Evolutionary conservation across 2,113 vertebrate species (phyloP), one percentile per base, ranked within the genome.

Genomic region (Gorsachius goisagi): DNA sequence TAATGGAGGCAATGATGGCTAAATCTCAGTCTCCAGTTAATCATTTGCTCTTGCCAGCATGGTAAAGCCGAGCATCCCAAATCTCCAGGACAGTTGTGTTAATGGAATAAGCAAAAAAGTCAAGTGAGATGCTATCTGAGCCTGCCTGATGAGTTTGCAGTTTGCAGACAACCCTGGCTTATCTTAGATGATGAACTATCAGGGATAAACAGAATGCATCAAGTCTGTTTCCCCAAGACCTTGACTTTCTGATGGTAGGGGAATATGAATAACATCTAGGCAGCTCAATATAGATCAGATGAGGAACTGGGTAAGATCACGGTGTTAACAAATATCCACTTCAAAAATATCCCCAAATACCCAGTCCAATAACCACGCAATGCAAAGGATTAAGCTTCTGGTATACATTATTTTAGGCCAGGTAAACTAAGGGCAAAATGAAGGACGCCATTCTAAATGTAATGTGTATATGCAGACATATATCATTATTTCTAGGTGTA

Each of bases 161-260:
- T 96, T 97, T 97, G 91, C 95, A 97, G 95, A 97, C 97, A 98
- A 94, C 76, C 49, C 74, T 89, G 66, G 88, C 92, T 98, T 98
- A 98, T 98, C 95, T 98, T 64, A 84, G 88, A 96, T 96, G 97
- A 97, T 95, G 92, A 98, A 97, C 96, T 96, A 96, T 96, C 71
- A 12, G 77, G 87, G 77, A 95, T 91, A 89, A 96, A 97, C 86
- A 94, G 75, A 97, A 97, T 85, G 90, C 15, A 85, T 96, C 95
- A 95, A 97, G 75, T 77, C 66, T 95, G 64, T 83, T 74, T 92
- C 73, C 45, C 45, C 33, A 90, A 97, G 96, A 97, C 96, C 96
- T 97, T 97, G 94, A 92, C 86, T 94, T 98, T 76, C 68, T 91
- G 72, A 71, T 86, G 49, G 50, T 79, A 95, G 83, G 87, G 56